phyloP scores from a whole-genome alignment of 2,797 vertebrate genomes.

The Tenualosa ilisha region DNA sequence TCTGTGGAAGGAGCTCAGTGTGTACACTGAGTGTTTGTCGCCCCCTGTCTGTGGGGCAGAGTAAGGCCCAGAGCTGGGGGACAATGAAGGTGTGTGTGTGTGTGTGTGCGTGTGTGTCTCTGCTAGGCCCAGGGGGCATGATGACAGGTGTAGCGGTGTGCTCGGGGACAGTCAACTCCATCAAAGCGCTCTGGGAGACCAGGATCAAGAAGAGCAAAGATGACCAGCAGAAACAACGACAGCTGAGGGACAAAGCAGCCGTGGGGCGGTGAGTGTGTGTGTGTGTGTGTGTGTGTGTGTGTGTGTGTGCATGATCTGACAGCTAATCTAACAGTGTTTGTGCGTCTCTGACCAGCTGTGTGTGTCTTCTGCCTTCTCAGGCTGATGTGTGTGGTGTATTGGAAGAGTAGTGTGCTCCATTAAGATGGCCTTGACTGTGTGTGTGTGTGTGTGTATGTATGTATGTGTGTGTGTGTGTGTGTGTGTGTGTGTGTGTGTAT shows the following conservation, averaged over 20 bases:
- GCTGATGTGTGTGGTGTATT: too few relatives aligned
- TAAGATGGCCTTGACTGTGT: too few relatives aligned
- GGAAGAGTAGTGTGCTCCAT: too few relatives aligned
- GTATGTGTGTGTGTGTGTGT: too few relatives aligned
- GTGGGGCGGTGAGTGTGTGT: conserved; percentile 51
- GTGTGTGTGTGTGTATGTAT: too few relatives aligned
- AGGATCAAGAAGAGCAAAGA: conserved; percentile 82
- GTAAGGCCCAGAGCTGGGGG: neutral
- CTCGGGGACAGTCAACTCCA: conserved; percentile 78
- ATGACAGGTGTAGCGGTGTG: conserved; percentile 49
- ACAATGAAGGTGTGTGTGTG: too few relatives aligned
- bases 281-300: neutral
- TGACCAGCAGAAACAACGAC: conserved; percentile 72
- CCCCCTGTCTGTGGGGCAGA: neutral
- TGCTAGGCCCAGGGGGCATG: neutral
- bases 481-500: too few relatives aligned
- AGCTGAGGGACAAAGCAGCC: conserved; percentile 66
- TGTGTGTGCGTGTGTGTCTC: neutral
- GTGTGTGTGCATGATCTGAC: too few relatives aligned
- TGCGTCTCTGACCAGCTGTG: too few relatives aligned
- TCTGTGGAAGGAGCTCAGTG: neutral
- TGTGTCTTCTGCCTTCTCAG: too few relatives aligned
- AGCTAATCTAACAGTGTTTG: too few relatives aligned
- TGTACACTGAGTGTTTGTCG: neutral
- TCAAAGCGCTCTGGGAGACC: conserved; percentile 89